Evolutionary conservation across 2,888 invertebrate genomes (phyloP), one percentile per base, ranked within the genome.

Genomic region (Acleris laterana): DNA sequence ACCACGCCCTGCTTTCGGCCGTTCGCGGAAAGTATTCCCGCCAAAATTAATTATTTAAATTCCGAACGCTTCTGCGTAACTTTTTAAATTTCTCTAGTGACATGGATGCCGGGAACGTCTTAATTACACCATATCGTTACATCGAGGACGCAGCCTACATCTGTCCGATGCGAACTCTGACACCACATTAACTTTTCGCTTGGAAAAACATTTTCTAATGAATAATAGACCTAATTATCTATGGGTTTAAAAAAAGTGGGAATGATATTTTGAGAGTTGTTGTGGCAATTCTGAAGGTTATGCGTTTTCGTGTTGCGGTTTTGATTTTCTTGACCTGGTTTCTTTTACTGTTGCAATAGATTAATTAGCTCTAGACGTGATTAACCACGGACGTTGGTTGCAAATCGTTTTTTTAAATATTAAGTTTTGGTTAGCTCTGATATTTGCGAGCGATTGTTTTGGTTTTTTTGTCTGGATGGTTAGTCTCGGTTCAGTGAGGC

Each of bases 281-380:
- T 55, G 60, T 56, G 64, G 25, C 20, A n/a, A 51, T 67, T 63
- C 68, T 72, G 85, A 85, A 86, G 87, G 89, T 86, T 84, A 77
- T 73, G 71, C 73, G 75, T 80, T 83, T 82, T 84, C 84, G 76
- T 77, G 77, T 79, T 82, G 84, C 81, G 85, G 83, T 86, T 87
- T 86, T 81, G 76, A 85, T 88, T 90, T 87, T 89, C 89, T 84
- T 89, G 90, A 89, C 90, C 90, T 80, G 82, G 82, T 89, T 91
- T 82, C 81, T 77, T 77, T 77, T 84, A 82, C 82, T 80, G 77
- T 81, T 81, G 85, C 82, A 83, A 84, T 80, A 84, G 84, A 87
- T 87, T 87, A 87, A 89, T 89, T 89, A 83, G 80, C 74, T 70
- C 72, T 72, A 73, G 71, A 83, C 76, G 82, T 81, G 79, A 79